Evolutionary conservation across 2,888 invertebrate genomes (phyloP).

Genomic region (Steinernema carpocapsae): DNA sequence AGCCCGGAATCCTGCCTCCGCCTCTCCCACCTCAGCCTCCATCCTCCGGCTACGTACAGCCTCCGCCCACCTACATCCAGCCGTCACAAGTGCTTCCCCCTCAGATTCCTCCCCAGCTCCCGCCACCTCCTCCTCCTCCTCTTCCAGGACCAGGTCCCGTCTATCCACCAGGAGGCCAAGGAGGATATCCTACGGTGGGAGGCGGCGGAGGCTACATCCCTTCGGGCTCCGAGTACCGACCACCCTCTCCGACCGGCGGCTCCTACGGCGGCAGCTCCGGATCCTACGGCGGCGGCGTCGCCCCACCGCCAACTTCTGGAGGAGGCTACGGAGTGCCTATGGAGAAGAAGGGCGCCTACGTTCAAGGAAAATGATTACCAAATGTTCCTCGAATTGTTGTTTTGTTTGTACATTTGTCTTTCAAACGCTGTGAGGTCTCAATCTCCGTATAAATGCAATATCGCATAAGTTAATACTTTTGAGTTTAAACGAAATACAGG

Average conservation of each 20-base stretch:
- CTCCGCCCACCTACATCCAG: constrained; percentile 1
- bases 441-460: neutral
- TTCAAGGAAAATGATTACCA: neutral
- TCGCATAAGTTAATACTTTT: no score
- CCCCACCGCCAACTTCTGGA: constrained; percentile 13
- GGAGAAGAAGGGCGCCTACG: no score
- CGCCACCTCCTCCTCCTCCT: constrained; percentile 9
- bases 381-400: neutral
- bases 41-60: constrained; percentile 1
- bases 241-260: neutral
- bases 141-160: neutral
- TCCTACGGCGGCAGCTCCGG: neutral
- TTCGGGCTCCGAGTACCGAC: neutral
- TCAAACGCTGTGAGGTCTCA: constrained; percentile 21
- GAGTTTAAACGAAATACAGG: no score
- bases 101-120: neutral
- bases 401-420: constrained; percentile 29
- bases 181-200: no score
- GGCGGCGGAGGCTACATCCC: no score
- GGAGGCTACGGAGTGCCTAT: neutral
- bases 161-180: neutral
- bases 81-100: neutral
- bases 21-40: neutral
- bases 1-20: neutral
- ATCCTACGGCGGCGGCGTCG: neutral